Evolutionary conservation across 2,113 vertebrate genomes (phyloP).

Genomic region (Pituophis catenifer): DNA sequence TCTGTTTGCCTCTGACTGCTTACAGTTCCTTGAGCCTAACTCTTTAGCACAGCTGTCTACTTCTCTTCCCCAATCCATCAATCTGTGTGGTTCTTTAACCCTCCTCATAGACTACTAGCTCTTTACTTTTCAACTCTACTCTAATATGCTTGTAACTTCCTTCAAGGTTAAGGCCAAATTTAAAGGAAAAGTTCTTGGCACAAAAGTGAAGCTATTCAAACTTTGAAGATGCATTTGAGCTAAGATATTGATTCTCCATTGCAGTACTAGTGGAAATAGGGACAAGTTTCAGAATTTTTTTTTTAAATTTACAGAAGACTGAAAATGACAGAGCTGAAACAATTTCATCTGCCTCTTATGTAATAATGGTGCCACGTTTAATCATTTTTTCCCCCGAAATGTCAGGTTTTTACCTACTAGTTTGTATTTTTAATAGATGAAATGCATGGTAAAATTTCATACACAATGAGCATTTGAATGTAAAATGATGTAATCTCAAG

Average conservation of each 20-base stretch:
- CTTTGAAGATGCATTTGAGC: not conserved
- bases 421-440: not conserved
- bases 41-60: not conserved
- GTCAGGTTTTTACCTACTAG: not conserved
- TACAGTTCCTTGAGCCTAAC: not conserved
- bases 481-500: not conserved
- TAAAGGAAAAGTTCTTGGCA: not conserved
- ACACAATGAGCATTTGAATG: not conserved
- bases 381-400: not conserved
- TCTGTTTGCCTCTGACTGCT: not conserved
- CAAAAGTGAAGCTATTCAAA: not conserved
- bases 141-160: not conserved
- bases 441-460: no score
- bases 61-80: not conserved
- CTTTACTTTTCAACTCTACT: not conserved
- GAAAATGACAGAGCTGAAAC: not conserved
- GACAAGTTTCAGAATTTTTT: not conserved
- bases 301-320: not conserved
- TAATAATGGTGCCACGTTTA: not conserved
- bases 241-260: slow-evolving; percentile 1
- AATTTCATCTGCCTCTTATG: not conserved
- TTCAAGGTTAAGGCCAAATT: not conserved
- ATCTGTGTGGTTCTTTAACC: not conserved
- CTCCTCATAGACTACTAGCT: not conserved
- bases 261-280: not conserved